A percentile compares a stretch with the other conserved stretches of the same genome.
Evolutionary conservation across 2,113 vertebrate genomes (phyloP).

Genomic region (Lipophrys pholis): DNA sequence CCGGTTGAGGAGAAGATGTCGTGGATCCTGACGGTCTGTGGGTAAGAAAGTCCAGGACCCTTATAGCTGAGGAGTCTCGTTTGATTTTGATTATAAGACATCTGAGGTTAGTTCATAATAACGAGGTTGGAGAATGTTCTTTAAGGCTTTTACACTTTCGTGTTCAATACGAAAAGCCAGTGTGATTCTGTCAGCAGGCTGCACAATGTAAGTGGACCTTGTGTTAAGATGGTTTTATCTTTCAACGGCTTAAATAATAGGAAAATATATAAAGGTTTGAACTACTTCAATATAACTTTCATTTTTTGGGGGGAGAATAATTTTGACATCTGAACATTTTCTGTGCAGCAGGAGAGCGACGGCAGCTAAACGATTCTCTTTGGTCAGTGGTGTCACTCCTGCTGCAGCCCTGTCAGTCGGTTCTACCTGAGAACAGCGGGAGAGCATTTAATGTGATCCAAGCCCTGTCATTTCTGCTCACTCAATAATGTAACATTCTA

Average conservation of each 20-base stretch:
- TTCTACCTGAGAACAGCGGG: constrained; percentile 26
- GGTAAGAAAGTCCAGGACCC: too few species aligned
- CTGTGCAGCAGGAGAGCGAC: neutral
- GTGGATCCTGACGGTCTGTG: too few species aligned
- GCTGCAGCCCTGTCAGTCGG: constrained; percentile 16
- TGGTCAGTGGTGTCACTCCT: too few species aligned
- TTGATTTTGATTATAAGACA: too few species aligned
- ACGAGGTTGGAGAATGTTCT: too few species aligned
- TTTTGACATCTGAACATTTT: neutral
- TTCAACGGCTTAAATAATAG: neutral
- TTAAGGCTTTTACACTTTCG: too few species aligned
- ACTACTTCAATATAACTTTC: neutral
- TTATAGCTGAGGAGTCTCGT: too few species aligned
- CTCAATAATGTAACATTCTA: constrained; percentile 41
- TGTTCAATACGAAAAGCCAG: neutral
- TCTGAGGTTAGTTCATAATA: too few species aligned
- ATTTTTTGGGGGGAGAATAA: too few species aligned
- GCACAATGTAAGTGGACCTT: neutral
- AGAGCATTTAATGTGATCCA: constrained; percentile 49
- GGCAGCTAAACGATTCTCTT: neutral
- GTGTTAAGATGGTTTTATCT: neutral
- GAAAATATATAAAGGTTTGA: neutral
- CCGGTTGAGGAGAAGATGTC: too few species aligned
- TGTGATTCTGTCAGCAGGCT: neutral
- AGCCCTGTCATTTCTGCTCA: constrained; percentile 40